Conservation (phyloP, 2,113 vertebrate species). For the Geococcyx californianus region DNA sequence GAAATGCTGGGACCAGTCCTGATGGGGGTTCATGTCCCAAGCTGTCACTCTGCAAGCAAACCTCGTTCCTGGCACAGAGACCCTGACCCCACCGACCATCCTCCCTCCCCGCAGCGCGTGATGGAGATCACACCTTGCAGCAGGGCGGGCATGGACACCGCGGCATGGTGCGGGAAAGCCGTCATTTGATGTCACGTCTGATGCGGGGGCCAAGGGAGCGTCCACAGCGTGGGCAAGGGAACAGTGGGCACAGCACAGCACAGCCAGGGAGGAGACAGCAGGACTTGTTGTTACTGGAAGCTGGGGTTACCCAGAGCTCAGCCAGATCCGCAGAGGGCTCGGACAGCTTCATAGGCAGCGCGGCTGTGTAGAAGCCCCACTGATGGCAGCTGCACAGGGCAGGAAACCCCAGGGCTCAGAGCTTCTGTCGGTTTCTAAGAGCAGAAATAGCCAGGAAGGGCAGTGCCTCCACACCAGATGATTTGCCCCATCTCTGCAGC, state of each 20-base stretch:
- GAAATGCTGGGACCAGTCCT: background rate
- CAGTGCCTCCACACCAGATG: background rate
- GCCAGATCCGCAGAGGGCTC: background rate
- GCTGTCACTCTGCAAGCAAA: background rate
- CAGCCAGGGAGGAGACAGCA: background rate
- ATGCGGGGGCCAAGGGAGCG: background rate
- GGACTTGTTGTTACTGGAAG: background rate
- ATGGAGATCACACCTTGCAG: background rate
- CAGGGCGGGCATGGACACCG: background rate
- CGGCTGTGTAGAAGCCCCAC: background rate
- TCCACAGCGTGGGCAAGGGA: background rate
- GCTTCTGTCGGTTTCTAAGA: background rate
- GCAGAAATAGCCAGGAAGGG: background rate
- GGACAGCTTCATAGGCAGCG: background rate
- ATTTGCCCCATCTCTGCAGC: background rate
- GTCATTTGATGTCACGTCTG: background rate
- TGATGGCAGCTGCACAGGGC: background rate
- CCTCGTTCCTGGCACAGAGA: background rate
- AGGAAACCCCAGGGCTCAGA: background rate
- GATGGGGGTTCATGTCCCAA: background rate
- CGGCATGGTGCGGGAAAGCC: background rate
- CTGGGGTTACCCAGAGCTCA: background rate
- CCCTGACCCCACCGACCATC: background rate
- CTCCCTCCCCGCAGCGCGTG: background rate
- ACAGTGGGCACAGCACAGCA: background rate